A percentile compares a stretch with the other conserved stretches of the same genome.
phyloP scores from a whole-genome alignment of 2,888 invertebrate genomes.

The Scotopteryx bipunctaria region DNA sequence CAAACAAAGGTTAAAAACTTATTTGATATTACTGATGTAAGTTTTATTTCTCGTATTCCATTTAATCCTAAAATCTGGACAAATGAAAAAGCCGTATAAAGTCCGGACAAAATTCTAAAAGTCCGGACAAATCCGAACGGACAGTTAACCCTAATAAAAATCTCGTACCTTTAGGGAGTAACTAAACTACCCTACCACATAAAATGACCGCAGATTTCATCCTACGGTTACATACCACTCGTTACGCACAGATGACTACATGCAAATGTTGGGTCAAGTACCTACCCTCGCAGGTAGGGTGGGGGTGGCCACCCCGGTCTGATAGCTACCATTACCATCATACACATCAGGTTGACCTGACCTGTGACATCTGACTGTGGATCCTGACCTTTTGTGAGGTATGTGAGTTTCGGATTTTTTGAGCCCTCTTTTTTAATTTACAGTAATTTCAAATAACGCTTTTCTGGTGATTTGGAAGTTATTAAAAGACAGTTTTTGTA shows the following conservation, averaged over 20 bases:
- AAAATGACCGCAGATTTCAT: conserved; percentile 2
- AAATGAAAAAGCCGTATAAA: too few relatives aligned
- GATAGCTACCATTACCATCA: conserved; percentile 68
- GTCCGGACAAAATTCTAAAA: too few relatives aligned
- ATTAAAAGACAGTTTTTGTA: too few relatives aligned
- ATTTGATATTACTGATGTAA: too few relatives aligned
- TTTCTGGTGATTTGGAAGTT: too few relatives aligned
- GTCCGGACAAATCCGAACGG: too few relatives aligned
- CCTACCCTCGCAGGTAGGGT: conserved; percentile 70
- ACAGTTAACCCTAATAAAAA: too few relatives aligned
- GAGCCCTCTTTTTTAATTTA: neutral
- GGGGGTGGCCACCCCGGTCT: conserved; percentile 54
- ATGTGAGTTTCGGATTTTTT: conserved; percentile 13
- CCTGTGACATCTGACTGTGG: conserved; percentile 44
- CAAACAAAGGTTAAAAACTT: too few relatives aligned
- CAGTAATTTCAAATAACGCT: too few relatives aligned
- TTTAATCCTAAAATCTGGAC: too few relatives aligned
- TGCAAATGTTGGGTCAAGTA: conserved; percentile 72
- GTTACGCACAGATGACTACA: conserved; percentile 73
- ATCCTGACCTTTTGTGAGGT: conserved; percentile 36
- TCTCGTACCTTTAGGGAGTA: too few relatives aligned
- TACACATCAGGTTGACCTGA: conserved; percentile 68
- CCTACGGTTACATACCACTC: conserved; percentile 23
- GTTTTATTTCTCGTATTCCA: too few relatives aligned
- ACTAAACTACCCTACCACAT: neutral